Conservation (phyloP, 92 coral and sea anemone species). For the Phymanthus crucifer region DNA sequence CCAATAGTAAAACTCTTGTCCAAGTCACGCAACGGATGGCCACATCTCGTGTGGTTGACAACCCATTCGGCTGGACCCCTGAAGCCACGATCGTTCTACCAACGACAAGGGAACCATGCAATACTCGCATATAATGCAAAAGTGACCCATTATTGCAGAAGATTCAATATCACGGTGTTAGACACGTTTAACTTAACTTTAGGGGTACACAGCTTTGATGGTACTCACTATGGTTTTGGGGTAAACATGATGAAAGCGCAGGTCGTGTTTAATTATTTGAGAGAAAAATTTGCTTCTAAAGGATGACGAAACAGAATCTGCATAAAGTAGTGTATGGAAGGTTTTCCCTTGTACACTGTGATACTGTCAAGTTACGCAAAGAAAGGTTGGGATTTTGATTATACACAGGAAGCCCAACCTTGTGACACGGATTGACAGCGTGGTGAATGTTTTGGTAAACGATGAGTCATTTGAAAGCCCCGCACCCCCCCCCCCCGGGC, state of each 20-base stretch:
- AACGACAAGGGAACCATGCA: constrained; percentile 65
- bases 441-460: too few relatives aligned
- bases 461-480: too few relatives aligned
- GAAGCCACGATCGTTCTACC: constrained; percentile 61
- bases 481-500: too few relatives aligned
- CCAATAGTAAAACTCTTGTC: constrained; percentile 61
- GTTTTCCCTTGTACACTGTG: too few relatives aligned
- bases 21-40: constrained; percentile 73
- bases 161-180: constrained; percentile 58
- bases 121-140: constrained; percentile 57
- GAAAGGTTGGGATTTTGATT: too few relatives aligned
- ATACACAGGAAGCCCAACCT: too few relatives aligned
- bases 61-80: constrained; percentile 88
- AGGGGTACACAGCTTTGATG: constrained; percentile 79
- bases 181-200: constrained; percentile 68
- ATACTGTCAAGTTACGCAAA: too few relatives aligned
- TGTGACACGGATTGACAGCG: too few relatives aligned
- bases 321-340: too few relatives aligned
- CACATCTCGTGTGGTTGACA: constrained; percentile 72
- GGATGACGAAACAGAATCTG: too few relatives aligned
- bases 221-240: constrained; percentile 84
- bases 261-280: constrained; percentile 64
- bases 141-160: constrained; percentile 48
- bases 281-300: constrained; percentile 35
- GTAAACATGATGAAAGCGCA: constrained; percentile 80